Percentiles rank a stretch among this genome's conserved stretches.
These are phyloP conservation scores for Cydia strobilella DNA, from an alignment of 1,140 invertebrate genomes.

Conservation along the genomic window DNA sequence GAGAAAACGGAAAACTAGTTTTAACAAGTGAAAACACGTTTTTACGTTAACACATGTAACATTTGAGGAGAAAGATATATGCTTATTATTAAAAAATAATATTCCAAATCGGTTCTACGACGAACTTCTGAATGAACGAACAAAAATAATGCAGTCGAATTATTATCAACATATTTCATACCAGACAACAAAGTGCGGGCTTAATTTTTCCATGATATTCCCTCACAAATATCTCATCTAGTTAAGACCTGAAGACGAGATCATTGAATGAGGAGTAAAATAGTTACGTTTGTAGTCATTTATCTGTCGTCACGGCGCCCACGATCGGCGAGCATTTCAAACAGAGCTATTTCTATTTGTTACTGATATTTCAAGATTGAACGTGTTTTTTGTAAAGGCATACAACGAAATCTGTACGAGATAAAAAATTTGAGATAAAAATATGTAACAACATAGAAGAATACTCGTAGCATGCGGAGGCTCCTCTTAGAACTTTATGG, in stretches of 20 bases:
- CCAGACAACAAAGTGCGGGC: not conserved
- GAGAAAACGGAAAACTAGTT: too few species aligned
- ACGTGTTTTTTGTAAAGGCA: not conserved
- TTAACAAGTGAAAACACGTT: too few species aligned
- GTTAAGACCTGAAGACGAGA: not conserved
- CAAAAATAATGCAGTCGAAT: too few species aligned
- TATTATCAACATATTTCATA: not conserved
- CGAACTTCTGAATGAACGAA: too few species aligned
- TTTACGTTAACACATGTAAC: too few species aligned
- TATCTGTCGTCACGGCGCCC: conserved; percentile 7
- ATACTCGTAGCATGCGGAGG: too few species aligned
- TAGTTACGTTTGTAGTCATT: not conserved
- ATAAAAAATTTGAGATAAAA: too few species aligned
- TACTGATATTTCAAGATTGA: conserved; percentile 18
- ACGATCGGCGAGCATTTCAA: not conserved
- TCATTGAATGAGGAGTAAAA: conserved; percentile 22
- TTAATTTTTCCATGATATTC: not conserved
- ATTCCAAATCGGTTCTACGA: too few species aligned
- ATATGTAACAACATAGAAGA: too few species aligned
- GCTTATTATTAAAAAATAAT: too few species aligned
- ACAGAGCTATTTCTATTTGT: conserved; percentile 4
- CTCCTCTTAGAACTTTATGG: too few species aligned
- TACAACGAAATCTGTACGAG: not conserved
- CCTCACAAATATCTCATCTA: not conserved
- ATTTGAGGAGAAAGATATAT: too few species aligned